Evolutionary conservation across 1,140 invertebrate species (phyloP).

Genomic region (Diplogasteroides magnus): DNA sequence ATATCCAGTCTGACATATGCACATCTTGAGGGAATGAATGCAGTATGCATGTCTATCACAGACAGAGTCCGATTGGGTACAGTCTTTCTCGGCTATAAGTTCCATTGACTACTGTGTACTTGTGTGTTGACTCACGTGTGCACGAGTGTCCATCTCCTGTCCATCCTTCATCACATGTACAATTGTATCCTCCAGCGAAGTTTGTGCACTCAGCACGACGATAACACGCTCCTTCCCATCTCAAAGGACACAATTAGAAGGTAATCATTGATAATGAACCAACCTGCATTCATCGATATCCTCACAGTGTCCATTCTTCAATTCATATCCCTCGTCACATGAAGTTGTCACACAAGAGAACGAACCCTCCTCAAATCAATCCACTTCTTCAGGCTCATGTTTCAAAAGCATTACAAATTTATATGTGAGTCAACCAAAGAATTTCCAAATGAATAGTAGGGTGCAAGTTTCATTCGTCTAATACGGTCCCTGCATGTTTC

Average conservation of each 20-base stretch:
- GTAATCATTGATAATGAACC: background rate
- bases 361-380: constrained; percentile 22
- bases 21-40: constrained; percentile 32
- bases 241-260: background rate
- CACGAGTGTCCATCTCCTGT: constrained; percentile 43
- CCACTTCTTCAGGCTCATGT: background rate
- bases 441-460: too few relatives aligned
- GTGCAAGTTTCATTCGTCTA: too few relatives aligned
- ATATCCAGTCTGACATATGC: constrained; percentile 40
- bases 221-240: constrained; percentile 25
- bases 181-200: constrained; percentile 42
- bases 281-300: constrained; percentile 33
- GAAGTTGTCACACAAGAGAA: constrained; percentile 26
- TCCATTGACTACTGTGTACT: too few relatives aligned
- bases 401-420: too few relatives aligned
- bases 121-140: constrained; percentile 28
- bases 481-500: too few relatives aligned
- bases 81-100: constrained; percentile 40
- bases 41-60: constrained; percentile 44
- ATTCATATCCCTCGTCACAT: constrained; percentile 24
- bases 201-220: constrained; percentile 42
- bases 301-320: constrained; percentile 26
- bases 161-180: constrained; percentile 46
- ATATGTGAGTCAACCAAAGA: too few relatives aligned
- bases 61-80: constrained; percentile 35